Base-by-base conservation (phyloP, 2,888 invertebrate species). In the Melinaea marsaeus region DNA sequence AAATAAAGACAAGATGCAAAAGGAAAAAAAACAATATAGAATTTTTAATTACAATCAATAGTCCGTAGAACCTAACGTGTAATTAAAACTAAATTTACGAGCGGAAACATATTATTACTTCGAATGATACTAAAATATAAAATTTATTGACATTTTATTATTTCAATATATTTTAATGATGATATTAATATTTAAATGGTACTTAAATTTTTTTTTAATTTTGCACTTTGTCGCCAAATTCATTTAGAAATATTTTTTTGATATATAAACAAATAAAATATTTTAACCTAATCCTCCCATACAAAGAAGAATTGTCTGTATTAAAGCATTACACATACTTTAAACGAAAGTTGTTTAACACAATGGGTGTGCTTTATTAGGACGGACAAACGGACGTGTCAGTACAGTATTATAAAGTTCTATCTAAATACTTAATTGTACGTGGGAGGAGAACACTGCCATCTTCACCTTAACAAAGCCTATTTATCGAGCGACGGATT, bases 381-480 rank as follows among this genome's bases (percentile, higher is more conserved):
- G 32, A 57, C 61, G 48, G 56, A 61, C 61, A 63, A 60, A 58
- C 56, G 58, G 54, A 9, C 58, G 33, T 63, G 56, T 60, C 48
- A 56, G 57, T 48, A 35, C 55, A 47, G 64, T 61, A 61, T 64
- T 63, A 64, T 69, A 67, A 57, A 64, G 60, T 64, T 62, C 60
- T 62, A 64, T 68, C 68, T 69, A 66, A 68, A 68, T 68, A 66
- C 55, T 70, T 70, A 70, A 70, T 70, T 70, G 70, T 63, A 65
- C 69, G 70, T 70, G 63, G 70, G 70, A 65, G 67, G 59, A 61
- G 51, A 60, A 70, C 69, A 70, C 64, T 64, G 67, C 65, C 67
- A 68, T 68, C 67, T 68, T 68, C 65, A 58, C 61, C 65, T 63
- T 68, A 69, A 68, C 69, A 68, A 68, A 64, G 69, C 55, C 42